Conservation (phyloP, 2,113 vertebrate genomes). For the Pluvianellus socialis region DNA sequence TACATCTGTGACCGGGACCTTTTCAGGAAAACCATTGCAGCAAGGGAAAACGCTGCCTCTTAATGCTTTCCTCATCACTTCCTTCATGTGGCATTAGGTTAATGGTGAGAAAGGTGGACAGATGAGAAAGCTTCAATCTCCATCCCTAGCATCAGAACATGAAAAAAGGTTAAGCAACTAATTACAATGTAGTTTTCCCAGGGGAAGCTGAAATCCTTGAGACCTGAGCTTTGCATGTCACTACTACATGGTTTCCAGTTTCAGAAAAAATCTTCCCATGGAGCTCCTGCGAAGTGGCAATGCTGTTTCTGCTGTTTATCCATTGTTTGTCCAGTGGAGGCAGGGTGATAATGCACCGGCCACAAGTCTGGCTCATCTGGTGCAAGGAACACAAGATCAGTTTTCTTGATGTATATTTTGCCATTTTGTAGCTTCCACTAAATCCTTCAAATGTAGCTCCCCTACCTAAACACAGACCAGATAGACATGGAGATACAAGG, state of each 20-base stretch:
- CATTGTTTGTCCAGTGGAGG: background rate
- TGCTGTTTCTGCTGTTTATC: background rate
- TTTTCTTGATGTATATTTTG: background rate
- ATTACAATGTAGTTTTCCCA: background rate
- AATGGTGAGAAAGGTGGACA: background rate
- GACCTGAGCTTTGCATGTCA: background rate
- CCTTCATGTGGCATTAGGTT: background rate
- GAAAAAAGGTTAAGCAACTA: background rate
- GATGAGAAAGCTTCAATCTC: background rate
- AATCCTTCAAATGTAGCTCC: background rate
- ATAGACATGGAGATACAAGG: rapidly evolving
- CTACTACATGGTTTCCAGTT: background rate
- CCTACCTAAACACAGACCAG: background rate
- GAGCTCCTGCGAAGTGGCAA: background rate
- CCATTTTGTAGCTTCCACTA: background rate
- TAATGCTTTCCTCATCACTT: background rate
- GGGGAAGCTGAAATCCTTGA: background rate
- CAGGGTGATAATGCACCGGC: background rate
- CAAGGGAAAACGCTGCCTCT: background rate
- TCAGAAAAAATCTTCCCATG: background rate
- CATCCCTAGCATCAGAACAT: background rate
- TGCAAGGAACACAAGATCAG: background rate
- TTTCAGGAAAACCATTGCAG: background rate
- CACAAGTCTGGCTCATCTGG: background rate
- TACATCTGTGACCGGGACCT: background rate